A percentile compares a stretch with the other conserved stretches of the same genome.
phyloP scores from a whole-genome alignment of 2,797 vertebrate species.

The Manis crassicaudata region DNA sequence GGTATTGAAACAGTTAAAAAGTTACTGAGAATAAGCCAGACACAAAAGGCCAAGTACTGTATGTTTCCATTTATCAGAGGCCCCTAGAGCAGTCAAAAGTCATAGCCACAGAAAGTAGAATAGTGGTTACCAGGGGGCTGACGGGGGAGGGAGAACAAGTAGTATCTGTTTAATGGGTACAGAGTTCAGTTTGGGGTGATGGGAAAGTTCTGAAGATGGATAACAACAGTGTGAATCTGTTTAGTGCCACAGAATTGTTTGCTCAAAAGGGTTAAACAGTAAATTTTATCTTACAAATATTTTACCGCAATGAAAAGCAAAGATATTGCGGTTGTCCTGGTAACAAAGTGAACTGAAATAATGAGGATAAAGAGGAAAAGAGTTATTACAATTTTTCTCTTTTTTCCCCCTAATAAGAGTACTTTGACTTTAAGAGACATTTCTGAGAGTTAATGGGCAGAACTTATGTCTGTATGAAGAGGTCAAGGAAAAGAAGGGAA shows the following conservation, averaged over 20 bases:
- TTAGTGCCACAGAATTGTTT: neutral
- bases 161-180: too few species aligned
- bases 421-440: neutral
- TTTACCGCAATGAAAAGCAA: neutral
- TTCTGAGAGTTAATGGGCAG: neutral
- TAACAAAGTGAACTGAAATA: neutral
- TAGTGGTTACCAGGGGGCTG: neutral
- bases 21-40: neutral
- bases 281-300: neutral
- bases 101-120: neutral
- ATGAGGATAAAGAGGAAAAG: neutral
- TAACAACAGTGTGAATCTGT: neutral
- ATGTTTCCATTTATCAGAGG: neutral
- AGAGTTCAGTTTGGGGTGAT: neutral
- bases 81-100: neutral
- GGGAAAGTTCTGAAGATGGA: neutral
- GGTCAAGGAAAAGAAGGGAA: neutral
- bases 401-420: neutral
- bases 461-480: neutral
- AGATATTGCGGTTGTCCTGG: neutral
- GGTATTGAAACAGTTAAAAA: neutral
- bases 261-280: neutral
- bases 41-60: neutral
- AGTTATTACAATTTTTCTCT: neutral
- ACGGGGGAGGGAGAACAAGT: too few species aligned